Evolutionary conservation across 1,140 invertebrate species (phyloP).

Genomic region (Caenorhabditis briggsae): DNA sequence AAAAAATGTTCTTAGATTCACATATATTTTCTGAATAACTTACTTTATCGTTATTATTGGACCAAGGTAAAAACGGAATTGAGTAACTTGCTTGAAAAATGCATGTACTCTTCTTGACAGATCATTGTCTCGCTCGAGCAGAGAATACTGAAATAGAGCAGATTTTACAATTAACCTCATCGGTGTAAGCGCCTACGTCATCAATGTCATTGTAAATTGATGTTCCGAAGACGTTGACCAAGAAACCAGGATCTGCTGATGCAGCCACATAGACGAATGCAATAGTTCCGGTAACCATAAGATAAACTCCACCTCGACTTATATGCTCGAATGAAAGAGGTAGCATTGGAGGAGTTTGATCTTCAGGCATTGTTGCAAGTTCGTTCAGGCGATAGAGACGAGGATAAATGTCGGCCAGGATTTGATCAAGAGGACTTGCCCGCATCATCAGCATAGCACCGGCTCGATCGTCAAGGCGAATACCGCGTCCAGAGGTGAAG

Average conservation of each 20-base stretch:
- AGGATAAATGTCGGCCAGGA: slow-evolving; percentile 91
- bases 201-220: slow-evolving; percentile 59
- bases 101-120: slow-evolving; percentile 47
- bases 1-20: slow-evolving; percentile 57
- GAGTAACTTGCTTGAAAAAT: slow-evolving; percentile 56
- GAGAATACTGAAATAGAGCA: slow-evolving; percentile 23
- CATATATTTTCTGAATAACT: not conserved
- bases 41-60: slow-evolving; percentile 88
- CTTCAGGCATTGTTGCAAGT: slow-evolving; percentile 79
- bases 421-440: slow-evolving; percentile 85
- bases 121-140: slow-evolving; percentile 37
- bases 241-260: slow-evolving; percentile 82
- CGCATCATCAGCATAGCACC: slow-evolving; percentile 95
- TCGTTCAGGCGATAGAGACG: slow-evolving; percentile 90
- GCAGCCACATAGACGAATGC: slow-evolving; percentile 91
- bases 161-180: not conserved
- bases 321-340: slow-evolving; percentile 84
- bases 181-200: not conserved
- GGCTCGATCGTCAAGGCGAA: slow-evolving; percentile 91
- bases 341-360: slow-evolving; percentile 79
- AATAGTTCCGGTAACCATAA: slow-evolving; percentile 88
- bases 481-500: slow-evolving; percentile 82
- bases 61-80: slow-evolving; percentile 79
- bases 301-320: slow-evolving; percentile 89
- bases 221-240: slow-evolving; percentile 57